Evolutionary conservation across 2,888 invertebrate genomes (phyloP).

Genomic region (Tachina fera): DNA sequence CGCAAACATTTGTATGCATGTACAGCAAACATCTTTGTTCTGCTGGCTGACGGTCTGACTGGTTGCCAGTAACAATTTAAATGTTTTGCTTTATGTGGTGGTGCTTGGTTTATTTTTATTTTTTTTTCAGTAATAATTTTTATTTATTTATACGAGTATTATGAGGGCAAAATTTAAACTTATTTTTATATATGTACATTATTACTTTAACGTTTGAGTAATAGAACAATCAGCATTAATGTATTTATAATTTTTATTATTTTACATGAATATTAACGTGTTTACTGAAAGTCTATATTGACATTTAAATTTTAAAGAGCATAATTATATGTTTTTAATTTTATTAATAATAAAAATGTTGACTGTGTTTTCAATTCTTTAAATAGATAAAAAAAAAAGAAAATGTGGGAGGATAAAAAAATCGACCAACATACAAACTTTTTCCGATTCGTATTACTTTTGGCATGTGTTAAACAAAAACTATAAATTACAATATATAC

Average conservation of each 20-base stretch:
- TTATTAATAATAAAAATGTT: too few relatives aligned
- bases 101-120: slow-evolving; percentile 9
- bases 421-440: too few relatives aligned
- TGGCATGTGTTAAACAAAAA: too few relatives aligned
- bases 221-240: slow-evolving; percentile 49
- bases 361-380: too few relatives aligned
- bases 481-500: too few relatives aligned
- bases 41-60: slow-evolving; percentile 1
- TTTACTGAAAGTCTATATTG: not conserved
- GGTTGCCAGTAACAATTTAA: slow-evolving; percentile 28
- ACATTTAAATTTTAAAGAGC: not conserved
- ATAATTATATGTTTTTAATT: not conserved
- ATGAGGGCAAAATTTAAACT: not conserved
- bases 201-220: slow-evolving; percentile 28
- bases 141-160: slow-evolving; percentile 32
- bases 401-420: too few relatives aligned
- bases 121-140: slow-evolving; percentile 51
- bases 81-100: slow-evolving; percentile 13
- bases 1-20: slow-evolving; percentile 20
- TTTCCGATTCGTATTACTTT: too few relatives aligned
- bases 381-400: too few relatives aligned
- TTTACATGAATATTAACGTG: slow-evolving; percentile 1
- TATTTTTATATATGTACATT: not conserved
- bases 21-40: slow-evolving; percentile 17
- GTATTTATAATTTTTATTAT: slow-evolving; percentile 19